Evolutionary conservation across 2,888 invertebrate genomes (phyloP).

Genomic region (Andrena marginata): DNA sequence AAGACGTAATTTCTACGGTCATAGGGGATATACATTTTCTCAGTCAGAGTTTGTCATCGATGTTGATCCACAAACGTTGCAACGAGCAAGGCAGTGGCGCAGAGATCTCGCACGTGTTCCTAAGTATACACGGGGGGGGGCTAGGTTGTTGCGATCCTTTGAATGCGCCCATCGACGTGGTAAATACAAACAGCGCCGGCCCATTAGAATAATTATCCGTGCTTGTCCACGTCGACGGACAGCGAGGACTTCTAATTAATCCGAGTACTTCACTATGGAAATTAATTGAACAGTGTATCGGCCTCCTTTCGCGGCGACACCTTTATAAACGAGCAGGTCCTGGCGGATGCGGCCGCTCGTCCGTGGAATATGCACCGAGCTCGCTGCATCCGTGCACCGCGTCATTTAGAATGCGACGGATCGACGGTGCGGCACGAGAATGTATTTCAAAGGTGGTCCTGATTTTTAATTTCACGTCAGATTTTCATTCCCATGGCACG

Average conservation of each 20-base stretch:
- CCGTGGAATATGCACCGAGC: conserved; percentile 25
- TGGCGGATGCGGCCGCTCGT: conserved; percentile 10
- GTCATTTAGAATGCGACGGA: conserved; percentile 7
- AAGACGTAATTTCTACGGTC: background rate
- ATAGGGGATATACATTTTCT: conserved; percentile 5
- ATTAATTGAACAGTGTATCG: conserved; percentile 58
- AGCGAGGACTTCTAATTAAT: conserved; percentile 69
- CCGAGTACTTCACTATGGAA: conserved; percentile 61
- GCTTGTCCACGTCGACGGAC: conserved; percentile 43
- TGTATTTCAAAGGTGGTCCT: background rate
- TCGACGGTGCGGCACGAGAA: background rate
- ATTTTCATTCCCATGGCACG: background rate
- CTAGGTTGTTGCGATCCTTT: conserved; percentile 68
- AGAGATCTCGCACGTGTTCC: conserved; percentile 37
- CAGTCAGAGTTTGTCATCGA: background rate
- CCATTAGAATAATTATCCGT: conserved; percentile 81
- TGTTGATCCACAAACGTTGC: background rate
- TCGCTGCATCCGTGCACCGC: background rate
- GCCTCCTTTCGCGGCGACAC: conserved; percentile 38
- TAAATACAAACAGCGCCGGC: conserved; percentile 71
- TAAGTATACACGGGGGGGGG: conserved; percentile 63
- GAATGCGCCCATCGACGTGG: conserved; percentile 70
- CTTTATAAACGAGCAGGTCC: conserved; percentile 46
- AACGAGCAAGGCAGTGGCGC: background rate
- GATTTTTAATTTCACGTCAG: background rate